phyloP scores from a whole-genome alignment of 2,888 invertebrate species.

The Nasonia oneida region DNA sequence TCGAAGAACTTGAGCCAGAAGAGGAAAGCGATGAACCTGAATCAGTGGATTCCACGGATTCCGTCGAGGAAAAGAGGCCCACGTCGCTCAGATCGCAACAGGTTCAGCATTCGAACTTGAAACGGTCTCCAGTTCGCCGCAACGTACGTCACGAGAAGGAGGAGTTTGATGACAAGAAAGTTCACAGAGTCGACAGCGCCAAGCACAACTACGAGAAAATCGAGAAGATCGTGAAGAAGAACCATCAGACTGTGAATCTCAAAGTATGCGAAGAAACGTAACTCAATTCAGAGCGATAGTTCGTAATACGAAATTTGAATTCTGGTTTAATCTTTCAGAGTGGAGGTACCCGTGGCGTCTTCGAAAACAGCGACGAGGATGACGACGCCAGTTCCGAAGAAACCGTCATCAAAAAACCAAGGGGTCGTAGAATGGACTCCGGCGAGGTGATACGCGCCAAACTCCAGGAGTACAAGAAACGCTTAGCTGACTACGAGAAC shows the following conservation, averaged over 20 bases:
- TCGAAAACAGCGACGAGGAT: slow-evolving; percentile 54
- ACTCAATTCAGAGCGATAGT: neutral
- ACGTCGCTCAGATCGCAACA: neutral
- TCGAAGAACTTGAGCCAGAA: slow-evolving; percentile 58
- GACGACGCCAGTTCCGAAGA: slow-evolving; percentile 41
- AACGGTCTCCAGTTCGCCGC: slow-evolving; percentile 15
- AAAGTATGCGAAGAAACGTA: slow-evolving; percentile 18
- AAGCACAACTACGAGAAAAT: slow-evolving; percentile 29
- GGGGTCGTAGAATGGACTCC: slow-evolving; percentile 55
- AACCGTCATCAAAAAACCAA: neutral
- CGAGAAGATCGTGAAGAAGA: slow-evolving; percentile 33
- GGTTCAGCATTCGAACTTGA: neutral
- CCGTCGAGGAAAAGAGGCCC: slow-evolving; percentile 32
- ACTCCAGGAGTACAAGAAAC: slow-evolving; percentile 68
- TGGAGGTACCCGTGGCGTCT: slow-evolving; percentile 45
- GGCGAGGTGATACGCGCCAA: slow-evolving; percentile 67
- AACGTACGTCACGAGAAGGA: slow-evolving; percentile 18
- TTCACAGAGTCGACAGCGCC: neutral
- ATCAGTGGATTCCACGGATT: neutral
- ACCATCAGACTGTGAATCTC: slow-evolving; percentile 29
- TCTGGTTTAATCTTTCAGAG: slow-evolving; percentile 11
- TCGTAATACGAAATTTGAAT: neutral
- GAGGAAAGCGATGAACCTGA: slow-evolving; percentile 46
- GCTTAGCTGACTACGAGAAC: slow-evolving; percentile 64
- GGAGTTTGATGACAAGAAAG: slow-evolving; percentile 19